Base-by-base conservation (phyloP, 2,797 vertebrate genomes). In the Poeciliopsis paucimaculata region DNA sequence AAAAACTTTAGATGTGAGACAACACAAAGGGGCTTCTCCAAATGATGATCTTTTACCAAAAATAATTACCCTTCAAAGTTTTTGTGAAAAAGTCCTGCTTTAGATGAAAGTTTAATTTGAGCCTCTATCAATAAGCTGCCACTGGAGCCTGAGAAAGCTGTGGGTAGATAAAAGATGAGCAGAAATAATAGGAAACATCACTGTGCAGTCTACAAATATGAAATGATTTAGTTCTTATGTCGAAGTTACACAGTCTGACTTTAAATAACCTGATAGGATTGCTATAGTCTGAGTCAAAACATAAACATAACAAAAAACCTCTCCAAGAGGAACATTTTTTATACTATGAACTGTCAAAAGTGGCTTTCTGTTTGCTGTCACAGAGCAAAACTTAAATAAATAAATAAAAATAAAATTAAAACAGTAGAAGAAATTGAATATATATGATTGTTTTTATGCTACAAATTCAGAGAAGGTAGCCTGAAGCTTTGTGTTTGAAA, bases 401-500 rank as follows among this genome's bases (percentile, higher is more conserved):
- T 36, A 4, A 34, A 64, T 1, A n/a, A 68, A 18, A 7, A 5
- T 5, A 64, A 3, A 64, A 20, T 8, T 15, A 23, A 76, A 46
- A 23, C 2, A 72, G 10, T 18, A 12, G 31, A 64, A 60, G 45
- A 60, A 43, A 26, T 16, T 53, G 1, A 13, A 73, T 46, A 45
- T n/a, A 43, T 39, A 66, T 31, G 16, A 28, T 34, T 31, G 36
- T 74, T 66, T 81, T 15, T 60, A 72, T 71, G 80, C 79, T 84
- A 31, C 49, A 78, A 77, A 83, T 82, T 20, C 31, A 51, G 70
- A 76, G 49, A 28, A 18, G 3, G 31, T 45, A 74, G 84, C 79
- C 60, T 77, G 43, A 75, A 78, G 75, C 75, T 41, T 74, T 26
- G 23, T 79, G 60, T 80, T 79, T 72, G 72, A 82, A 81, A 77